Conservation (phyloP, 2,797 vertebrate species). For the Kryptopterus vitreolus region DNA sequence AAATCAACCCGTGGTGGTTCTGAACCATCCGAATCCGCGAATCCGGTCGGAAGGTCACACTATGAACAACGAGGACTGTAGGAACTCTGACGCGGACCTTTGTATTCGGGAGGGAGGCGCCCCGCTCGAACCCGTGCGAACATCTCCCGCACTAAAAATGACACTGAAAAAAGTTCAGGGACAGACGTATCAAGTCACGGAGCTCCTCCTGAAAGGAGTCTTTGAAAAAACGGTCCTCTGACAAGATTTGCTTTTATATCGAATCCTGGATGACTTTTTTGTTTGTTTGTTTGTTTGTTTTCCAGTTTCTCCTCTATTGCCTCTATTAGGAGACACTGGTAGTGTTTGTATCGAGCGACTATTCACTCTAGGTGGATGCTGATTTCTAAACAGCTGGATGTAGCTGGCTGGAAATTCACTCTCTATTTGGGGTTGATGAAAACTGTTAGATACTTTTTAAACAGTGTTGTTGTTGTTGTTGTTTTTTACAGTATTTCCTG, state of each 20-base stretch:
- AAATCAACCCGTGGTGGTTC: conserved; percentile 92
- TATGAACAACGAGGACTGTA: conserved; percentile 12
- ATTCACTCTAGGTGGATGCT: not conserved
- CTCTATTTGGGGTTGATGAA: not conserved
- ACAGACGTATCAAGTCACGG: conserved; percentile 87
- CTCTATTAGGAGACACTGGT: not conserved
- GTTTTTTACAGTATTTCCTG: not conserved
- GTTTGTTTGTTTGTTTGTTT: no score
- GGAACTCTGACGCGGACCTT: not conserved
- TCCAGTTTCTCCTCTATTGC: not conserved
- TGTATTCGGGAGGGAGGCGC: not conserved
- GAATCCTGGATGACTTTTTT: not conserved
- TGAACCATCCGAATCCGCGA: conserved; percentile 90
- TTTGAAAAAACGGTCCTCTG: conserved; percentile 29
- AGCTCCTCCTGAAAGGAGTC: conserved; percentile 72
- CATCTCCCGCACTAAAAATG: conserved; percentile 88
- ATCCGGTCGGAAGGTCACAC: conserved; percentile 47
- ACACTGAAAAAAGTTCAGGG: conserved; percentile 88
- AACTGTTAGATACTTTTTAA: not conserved
- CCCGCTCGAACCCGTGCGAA: conserved; percentile 63
- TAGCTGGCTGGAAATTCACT: not conserved
- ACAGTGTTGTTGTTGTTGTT: not conserved
- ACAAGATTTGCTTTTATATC: not conserved
- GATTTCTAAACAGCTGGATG: not conserved
- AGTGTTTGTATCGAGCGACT: not conserved